Evolutionary conservation across 2,113 vertebrate species (phyloP), one percentile per base, ranked within the genome.

Genomic region (Ptychochromis oligacanthus): DNA sequence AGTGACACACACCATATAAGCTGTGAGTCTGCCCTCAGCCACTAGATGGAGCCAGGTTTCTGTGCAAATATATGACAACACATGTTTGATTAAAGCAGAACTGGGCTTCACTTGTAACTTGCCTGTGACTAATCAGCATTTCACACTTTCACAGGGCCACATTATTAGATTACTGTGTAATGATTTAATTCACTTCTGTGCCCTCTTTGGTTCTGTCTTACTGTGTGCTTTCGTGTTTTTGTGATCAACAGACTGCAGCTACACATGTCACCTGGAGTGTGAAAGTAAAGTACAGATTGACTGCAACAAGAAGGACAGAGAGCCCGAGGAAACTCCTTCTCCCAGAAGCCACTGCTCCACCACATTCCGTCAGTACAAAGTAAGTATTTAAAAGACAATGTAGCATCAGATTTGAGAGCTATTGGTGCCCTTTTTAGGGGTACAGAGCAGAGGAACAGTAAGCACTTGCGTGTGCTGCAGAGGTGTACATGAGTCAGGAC

Each of bases 181-280:
- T n/a, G 18, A 57, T 70, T 61, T 43, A 7, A 52, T 40, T 26
- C 2, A 4, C 31, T 22, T 13, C 14, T 38, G 59, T 5, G 52
- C 11, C 17, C 40, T 12, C 2, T 55, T 28, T 34, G 18, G 12
- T 74, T 24, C 24, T n/a, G 18, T 49, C 17, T 15, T 22, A 4
- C 2, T 59, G 6, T 17, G 17, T 54, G n/a, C 62, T 57, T 38
- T 26, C 59, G 18, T 84, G 14, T 80, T 65, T 88, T 24, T 89
- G 28, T 86, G 22, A 76, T 55, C 34, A 34, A 46, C 93, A 95
- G 98, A 99, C 89, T 98, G 97, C 93, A 96, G 96, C 60, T 98
- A 98, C 94, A 98, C 97, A 49, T 97, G 97, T 78, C 97, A 98
- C 91, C 95, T 96, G 65, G 96, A 97, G 60, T 99, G 97, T 91